Evolutionary conservation across 2,113 vertebrate species (phyloP), one percentile per base, ranked within the genome.

Genomic region (Neolamprologus tretocephalus): DNA sequence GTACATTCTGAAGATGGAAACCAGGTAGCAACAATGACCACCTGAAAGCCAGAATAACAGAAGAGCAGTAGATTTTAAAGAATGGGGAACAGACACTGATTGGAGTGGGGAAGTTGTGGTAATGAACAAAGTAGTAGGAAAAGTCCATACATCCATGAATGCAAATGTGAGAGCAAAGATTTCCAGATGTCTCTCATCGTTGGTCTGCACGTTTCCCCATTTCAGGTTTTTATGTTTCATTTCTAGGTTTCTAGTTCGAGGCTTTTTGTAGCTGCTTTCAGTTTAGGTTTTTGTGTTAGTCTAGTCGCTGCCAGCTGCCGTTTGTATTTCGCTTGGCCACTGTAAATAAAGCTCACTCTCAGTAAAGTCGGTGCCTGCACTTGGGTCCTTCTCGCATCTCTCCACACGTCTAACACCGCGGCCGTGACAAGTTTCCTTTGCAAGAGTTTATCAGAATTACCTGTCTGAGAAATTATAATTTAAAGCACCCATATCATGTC

Each of bases 341-440:
- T 28, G 54, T 28, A 57, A 57, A 57, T 57, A 57, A 28, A 57
- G 55, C 23, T 57, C 55, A 57, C 55, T 57, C 23, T 26, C 23
- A 57, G 7, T 28, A 57, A 57, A 16, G 55, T 57, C 55, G 1
- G 13, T 28, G 13, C 55, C 55, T 57, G 55, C 23, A 28, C 23
- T 57, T 57, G 4, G 13, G 23, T 8, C 23, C 21, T 57, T 57
- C 21, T 55, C 3, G 4, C 54, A 3, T 2, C 54, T 13, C 21
- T 26, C 21, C 54, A 57, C 4, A 26, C 54, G 0, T 57, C 54
- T 26, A 26, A 14, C 21, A 2, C 6, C 0, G 6, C 1, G 1
- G 21, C 53, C 3, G 11, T 55, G n/a, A 26, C 12, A 57, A 57
- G 7, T 57, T 31, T 61, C 26, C 57, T 61, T 17, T 61, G 57